Evolutionary conservation across 92 coral and sea anemone species (phyloP).

Genomic region (Palythoa grandis): DNA sequence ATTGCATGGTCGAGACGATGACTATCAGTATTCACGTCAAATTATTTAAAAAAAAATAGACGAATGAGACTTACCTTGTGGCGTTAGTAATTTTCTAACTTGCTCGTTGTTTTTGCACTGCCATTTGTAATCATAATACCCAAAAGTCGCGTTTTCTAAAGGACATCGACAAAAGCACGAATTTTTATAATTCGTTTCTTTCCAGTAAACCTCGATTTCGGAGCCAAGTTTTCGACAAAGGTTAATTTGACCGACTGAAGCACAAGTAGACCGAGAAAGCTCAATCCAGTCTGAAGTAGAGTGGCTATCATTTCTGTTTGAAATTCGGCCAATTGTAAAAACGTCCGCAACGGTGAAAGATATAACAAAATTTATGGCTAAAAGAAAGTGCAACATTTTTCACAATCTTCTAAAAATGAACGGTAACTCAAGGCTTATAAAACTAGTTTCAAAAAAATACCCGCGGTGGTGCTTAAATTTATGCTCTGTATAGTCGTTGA

Average conservation of each 20-base stretch:
- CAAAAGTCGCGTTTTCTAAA: slow-evolving; percentile 21
- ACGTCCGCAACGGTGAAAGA: background rate
- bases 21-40: background rate
- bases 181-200: background rate
- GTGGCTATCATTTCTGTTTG: slow-evolving; percentile 5
- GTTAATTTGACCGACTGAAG: background rate
- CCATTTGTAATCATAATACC: slow-evolving; percentile 10
- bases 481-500: background rate
- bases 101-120: slow-evolving; percentile 12
- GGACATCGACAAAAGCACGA: slow-evolving; percentile 9
- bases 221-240: slow-evolving; percentile 17
- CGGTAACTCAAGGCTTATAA: background rate
- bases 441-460: background rate
- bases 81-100: background rate
- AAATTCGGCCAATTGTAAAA: slow-evolving; percentile 14
- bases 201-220: background rate
- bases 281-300: slow-evolving; percentile 15
- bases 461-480: background rate
- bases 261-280: background rate
- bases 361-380: background rate
- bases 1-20: background rate
- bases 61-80: slow-evolving; percentile 2
- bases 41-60: background rate
- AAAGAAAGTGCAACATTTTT: background rate
- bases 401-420: background rate